phyloP scores from a whole-genome alignment of 2,797 vertebrate genomes.

The Cynopterus sphinx region DNA sequence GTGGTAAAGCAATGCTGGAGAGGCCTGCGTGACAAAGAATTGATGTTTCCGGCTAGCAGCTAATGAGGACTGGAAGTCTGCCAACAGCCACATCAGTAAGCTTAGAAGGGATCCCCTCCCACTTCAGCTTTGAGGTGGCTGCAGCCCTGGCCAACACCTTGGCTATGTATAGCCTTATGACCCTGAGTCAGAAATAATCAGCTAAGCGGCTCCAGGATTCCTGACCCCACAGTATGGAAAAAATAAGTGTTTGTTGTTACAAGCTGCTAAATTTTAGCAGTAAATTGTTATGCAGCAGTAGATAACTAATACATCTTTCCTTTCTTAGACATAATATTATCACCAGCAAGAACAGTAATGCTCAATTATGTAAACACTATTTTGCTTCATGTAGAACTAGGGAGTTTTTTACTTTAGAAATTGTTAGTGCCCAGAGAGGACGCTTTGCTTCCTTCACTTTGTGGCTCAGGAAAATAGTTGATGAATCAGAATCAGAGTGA shows the following conservation, averaged over 20 bases:
- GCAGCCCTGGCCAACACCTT: neutral
- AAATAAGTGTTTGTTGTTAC: neutral
- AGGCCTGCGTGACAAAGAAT: neutral
- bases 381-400: neutral
- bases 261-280: neutral
- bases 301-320: neutral
- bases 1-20: neutral
- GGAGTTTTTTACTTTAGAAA: neutral
- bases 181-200: neutral
- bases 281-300: neutral
- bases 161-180: neutral
- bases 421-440: neutral
- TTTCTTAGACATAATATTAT: neutral
- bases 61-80: neutral
- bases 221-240: neutral
- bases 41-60: neutral
- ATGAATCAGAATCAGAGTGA: neutral
- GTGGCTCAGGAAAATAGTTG: neutral
- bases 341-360: neutral
- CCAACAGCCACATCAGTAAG: neutral
- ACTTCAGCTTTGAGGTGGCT: neutral
- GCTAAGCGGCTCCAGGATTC: neutral
- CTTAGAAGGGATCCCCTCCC: neutral
- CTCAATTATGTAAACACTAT: neutral
- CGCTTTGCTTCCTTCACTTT: neutral